phyloP scores from a whole-genome alignment of 2,113 vertebrate species.

The Brachypodius melanocephalos region DNA sequence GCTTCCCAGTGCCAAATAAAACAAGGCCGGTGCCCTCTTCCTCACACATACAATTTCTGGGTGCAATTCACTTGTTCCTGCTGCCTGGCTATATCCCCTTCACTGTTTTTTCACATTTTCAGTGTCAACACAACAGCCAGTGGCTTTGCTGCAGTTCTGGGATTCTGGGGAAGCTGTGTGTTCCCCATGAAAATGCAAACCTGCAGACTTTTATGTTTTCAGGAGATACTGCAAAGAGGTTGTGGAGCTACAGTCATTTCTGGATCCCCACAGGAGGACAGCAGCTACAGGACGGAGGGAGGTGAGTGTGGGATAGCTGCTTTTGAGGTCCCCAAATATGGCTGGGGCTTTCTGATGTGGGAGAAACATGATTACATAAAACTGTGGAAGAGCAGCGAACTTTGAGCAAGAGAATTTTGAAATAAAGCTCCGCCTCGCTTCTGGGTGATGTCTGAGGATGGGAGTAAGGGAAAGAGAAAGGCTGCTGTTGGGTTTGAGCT shows the following conservation, averaged over 20 bases:
- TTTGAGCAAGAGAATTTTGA: neutral
- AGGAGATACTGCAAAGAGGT: slow-evolving; percentile 48
- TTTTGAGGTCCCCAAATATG: neutral
- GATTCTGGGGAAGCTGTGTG: neutral
- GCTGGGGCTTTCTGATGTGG: neutral
- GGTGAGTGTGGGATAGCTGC: slow-evolving; percentile 41
- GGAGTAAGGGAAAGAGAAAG: neutral
- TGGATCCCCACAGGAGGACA: neutral
- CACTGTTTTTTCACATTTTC: neutral
- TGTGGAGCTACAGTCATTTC: slow-evolving; percentile 1
- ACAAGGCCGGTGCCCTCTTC: neutral
- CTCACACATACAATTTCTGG: neutral
- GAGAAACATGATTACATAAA: neutral
- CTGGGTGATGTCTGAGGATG: neutral
- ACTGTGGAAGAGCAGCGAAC: neutral
- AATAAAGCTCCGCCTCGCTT: neutral
- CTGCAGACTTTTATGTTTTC: slow-evolving; percentile 27
- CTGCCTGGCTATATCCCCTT: neutral
- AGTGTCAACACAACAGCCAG: neutral
- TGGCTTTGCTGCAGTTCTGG: neutral
- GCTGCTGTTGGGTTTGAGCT: neutral
- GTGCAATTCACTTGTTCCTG: neutral
- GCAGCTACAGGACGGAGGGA: slow-evolving; percentile 1
- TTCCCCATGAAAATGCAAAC: neutral
- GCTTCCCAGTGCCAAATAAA: neutral